Evolutionary conservation across 2,797 vertebrate species (phyloP).

Genomic region (Sciurus carolinensis): DNA sequence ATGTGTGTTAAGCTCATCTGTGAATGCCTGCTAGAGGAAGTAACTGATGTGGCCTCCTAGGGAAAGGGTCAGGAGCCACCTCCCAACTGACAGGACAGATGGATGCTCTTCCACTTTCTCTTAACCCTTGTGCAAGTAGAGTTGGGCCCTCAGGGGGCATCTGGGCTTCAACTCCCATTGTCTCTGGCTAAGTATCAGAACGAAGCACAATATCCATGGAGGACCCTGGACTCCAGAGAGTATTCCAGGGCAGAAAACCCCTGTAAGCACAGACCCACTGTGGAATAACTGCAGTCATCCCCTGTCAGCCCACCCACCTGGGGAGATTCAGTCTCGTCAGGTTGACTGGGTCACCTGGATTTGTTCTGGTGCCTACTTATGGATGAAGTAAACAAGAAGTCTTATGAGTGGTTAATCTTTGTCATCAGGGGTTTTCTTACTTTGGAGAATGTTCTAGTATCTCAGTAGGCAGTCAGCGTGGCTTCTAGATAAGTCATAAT

Average conservation of each 20-base stretch:
- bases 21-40: neutral
- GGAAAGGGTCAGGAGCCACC: neutral
- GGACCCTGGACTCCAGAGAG: neutral
- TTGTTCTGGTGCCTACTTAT: constrained; percentile 3
- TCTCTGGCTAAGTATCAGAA: neutral
- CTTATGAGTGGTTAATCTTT: neutral
- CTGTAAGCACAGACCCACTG: neutral
- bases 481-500: neutral
- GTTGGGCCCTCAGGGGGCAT: too few species aligned
- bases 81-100: neutral
- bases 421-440: neutral
- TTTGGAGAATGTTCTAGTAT: neutral
- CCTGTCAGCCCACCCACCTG: too few species aligned
- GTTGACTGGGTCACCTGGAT: neutral
- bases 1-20: neutral
- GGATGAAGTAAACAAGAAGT: neutral
- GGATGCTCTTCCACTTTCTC: neutral
- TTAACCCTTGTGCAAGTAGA: neutral
- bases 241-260: neutral
- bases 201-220: neutral
- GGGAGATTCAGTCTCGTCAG: neutral
- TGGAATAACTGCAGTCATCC: neutral
- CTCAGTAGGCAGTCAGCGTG: neutral
- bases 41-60: neutral
- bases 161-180: neutral